Conservation (phyloP, 37 sponge, comb jelly and placozoan species). For the Geodia barretti region DNA sequence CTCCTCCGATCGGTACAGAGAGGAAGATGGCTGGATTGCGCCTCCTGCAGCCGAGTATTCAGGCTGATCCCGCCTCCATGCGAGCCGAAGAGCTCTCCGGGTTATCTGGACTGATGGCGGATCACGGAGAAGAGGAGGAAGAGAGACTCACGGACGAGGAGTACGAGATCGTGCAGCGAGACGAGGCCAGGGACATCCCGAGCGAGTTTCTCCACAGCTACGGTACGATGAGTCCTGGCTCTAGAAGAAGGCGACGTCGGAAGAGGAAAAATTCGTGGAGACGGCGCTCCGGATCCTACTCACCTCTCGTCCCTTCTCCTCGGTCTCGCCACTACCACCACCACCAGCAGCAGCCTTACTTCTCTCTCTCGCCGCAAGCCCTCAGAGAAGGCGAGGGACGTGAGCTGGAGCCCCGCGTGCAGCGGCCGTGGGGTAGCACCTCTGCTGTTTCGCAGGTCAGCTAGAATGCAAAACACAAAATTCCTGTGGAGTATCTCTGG, state of each 20-base stretch:
- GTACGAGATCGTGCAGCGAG: neutral
- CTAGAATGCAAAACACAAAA: no score
- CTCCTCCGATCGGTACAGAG: neutral
- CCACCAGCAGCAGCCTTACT: no score
- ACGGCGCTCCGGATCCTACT: neutral
- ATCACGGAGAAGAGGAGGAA: neutral
- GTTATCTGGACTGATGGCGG: neutral
- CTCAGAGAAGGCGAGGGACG: neutral
- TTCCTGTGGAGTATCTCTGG: neutral
- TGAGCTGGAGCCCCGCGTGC: no score
- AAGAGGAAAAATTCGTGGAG: neutral
- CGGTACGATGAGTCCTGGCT: neutral
- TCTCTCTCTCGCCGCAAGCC: neutral
- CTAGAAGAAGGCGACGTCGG: neutral
- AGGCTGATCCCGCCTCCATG: no score
- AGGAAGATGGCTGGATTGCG: neutral
- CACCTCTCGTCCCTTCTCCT: neutral
- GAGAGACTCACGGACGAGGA: neutral
- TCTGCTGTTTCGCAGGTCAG: no score
- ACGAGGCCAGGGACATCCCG: neutral
- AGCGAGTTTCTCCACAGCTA: neutral
- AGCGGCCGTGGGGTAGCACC: no score
- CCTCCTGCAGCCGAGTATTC: neutral
- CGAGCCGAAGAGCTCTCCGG: neutral
- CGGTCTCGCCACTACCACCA: no score